phyloP scores from a whole-genome alignment of 2,113 vertebrate genomes.

The Numida meleagris region DNA sequence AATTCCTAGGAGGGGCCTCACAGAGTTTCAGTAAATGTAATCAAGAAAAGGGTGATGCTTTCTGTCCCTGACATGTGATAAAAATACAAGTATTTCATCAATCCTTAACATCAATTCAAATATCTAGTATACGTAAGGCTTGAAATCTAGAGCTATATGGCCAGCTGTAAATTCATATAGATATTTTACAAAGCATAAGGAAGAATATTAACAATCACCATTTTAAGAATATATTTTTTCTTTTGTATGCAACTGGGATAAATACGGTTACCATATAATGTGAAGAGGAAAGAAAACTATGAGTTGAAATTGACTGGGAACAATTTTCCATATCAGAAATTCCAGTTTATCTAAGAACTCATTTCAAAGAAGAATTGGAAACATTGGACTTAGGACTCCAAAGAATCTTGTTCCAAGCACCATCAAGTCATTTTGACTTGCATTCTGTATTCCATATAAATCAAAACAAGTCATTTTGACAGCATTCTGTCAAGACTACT shows the following conservation, averaged over 20 bases:
- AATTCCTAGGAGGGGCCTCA: neutral
- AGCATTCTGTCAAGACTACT: constrained; percentile 15
- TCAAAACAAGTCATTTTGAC: constrained; percentile 31
- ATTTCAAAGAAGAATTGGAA: neutral
- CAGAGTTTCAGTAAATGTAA: neutral
- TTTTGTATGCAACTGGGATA: neutral
- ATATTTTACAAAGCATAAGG: neutral
- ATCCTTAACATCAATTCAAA: neutral
- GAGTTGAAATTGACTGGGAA: neutral
- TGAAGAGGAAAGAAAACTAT: neutral
- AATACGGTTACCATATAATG: neutral
- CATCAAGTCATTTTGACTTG: neutral
- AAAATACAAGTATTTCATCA: neutral
- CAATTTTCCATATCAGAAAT: neutral
- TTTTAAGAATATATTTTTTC: neutral
- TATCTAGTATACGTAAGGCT: neutral
- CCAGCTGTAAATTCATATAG: neutral
- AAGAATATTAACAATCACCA: neutral
- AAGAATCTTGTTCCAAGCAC: neutral
- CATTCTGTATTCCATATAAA: neutral
- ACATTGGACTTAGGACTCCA: neutral
- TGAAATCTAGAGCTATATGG: neutral
- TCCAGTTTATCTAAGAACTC: neutral
- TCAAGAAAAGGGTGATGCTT: neutral
- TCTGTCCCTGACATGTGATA: neutral